Conservation (phyloP, 53 echinoderm and acorn worm species). For the Glandiceps talaboti region DNA sequence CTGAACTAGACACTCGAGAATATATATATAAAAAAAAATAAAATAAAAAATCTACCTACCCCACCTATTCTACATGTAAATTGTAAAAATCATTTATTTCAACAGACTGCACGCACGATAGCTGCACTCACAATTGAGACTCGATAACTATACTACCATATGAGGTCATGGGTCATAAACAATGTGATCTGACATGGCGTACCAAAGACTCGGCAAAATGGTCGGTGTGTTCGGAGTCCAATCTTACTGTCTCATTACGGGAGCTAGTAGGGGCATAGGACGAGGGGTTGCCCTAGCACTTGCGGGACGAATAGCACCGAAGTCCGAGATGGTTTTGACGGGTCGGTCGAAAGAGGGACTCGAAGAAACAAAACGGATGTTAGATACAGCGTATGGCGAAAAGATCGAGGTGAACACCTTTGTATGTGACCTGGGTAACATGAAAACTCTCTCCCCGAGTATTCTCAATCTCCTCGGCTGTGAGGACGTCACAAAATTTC, state of each 20-base stretch:
- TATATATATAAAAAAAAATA: no score
- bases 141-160: no score
- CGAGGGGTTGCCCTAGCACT: constrained; percentile 51
- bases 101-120: no score
- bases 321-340: constrained; percentile 42
- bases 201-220: no score
- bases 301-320: constrained; percentile 25
- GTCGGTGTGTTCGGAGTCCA: constrained; percentile 46
- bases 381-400: constrained; percentile 15
- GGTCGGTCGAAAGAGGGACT: constrained; percentile 42
- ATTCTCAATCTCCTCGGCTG: constrained; percentile 16
- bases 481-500: constrained; percentile 26
- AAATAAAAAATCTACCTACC: no score
- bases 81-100: no score
- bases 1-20: no score
- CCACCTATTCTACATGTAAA: no score
- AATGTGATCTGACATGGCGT: no score
- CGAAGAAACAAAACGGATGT: constrained; percentile 45
- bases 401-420: constrained; percentile 35
- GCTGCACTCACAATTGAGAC: no score
- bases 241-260: constrained; percentile 61
- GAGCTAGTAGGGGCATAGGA: constrained; percentile 75
- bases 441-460: not conserved
- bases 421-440: constrained; percentile 39
- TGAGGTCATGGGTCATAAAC: no score